phyloP scores from a whole-genome alignment of 2,113 vertebrate genomes.

The Oreochromis tanganicae region DNA sequence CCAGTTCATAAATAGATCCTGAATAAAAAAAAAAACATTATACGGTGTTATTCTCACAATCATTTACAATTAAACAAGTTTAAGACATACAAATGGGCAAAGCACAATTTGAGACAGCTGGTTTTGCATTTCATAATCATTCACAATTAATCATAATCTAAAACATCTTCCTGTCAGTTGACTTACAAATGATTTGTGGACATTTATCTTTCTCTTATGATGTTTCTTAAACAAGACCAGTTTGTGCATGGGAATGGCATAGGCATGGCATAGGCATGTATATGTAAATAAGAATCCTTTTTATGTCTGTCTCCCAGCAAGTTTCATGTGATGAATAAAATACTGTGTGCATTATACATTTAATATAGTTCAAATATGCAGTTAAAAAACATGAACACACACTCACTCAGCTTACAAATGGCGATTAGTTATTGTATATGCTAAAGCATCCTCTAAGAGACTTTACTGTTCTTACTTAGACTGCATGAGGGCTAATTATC shows the following conservation, averaged over 20 bases:
- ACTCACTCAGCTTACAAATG: neutral
- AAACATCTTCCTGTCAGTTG: neutral
- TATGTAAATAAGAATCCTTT: neutral
- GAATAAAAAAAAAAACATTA: neutral
- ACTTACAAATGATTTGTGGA: neutral
- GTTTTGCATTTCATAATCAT: neutral
- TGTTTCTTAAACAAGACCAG: neutral
- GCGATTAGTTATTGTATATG: constrained; percentile 1
- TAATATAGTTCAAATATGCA: neutral
- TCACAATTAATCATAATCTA: neutral
- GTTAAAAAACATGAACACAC: neutral
- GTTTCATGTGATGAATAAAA: neutral
- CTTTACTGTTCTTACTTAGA: constrained; percentile 45
- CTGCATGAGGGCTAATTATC: constrained; percentile 59
- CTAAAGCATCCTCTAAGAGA: constrained; percentile 21
- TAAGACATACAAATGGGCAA: neutral
- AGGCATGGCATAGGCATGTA: neutral
- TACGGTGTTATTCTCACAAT: neutral
- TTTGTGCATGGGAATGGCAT: neutral
- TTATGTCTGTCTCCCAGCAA: neutral
- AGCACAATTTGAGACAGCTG: neutral
- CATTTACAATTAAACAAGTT: neutral
- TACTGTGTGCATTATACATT: neutral
- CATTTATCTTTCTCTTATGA: neutral
- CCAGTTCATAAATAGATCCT: neutral